Base-by-base conservation (phyloP, 2,797 vertebrate species). In the Neoniphon sammara region DNA sequence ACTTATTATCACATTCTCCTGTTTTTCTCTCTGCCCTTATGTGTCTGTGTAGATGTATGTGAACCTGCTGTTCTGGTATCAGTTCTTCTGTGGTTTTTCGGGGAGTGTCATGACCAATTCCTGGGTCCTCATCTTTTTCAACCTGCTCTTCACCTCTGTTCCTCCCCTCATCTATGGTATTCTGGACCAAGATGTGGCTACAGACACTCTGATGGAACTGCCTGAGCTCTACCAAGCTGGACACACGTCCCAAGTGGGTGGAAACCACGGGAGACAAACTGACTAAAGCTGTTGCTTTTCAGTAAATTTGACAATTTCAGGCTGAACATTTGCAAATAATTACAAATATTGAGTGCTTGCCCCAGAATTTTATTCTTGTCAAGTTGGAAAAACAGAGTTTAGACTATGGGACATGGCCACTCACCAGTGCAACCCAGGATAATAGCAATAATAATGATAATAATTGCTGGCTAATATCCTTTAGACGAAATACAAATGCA, bases 21-120 rank as follows among this genome's bases (percentile, higher is more conserved):
- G 31, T 57, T n/a, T 30, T 54, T 68, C 34, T 50, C 36, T 60
- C 11, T 60, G 27, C n/a, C 18, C 65, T 21, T 56, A 20, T 46
- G 17, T 59, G 17, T 50, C 53, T 54, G 14, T 56, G 9, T 58
- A 99, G 98, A 95, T 96, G 89, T 98, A 95, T 0, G 98, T 98
- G 68, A 97, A 95, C 90, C 95, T 99, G 78, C 93, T 99, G 60
- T 99, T 99, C 91, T 99, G 97, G 96, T 99, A 96, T 90, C 97
- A 99, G 91, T 97, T 98, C 93, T 97, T 97, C 89, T 98, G 96
- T 78, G 97, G 98, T 9, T 99, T 98, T 93, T 98, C 98, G 20
- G 98, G 98, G 73, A 95, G 94, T 0, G 95, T 97, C 46, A 97
- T 98, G 97, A 96, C 94, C 57, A 97, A 98, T 91, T 95, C 97